A percentile compares a stretch with the other conserved stretches of the same genome.
Evolutionary conservation across 2,113 vertebrate genomes (phyloP).

Genomic region (Lepus timidus): DNA sequence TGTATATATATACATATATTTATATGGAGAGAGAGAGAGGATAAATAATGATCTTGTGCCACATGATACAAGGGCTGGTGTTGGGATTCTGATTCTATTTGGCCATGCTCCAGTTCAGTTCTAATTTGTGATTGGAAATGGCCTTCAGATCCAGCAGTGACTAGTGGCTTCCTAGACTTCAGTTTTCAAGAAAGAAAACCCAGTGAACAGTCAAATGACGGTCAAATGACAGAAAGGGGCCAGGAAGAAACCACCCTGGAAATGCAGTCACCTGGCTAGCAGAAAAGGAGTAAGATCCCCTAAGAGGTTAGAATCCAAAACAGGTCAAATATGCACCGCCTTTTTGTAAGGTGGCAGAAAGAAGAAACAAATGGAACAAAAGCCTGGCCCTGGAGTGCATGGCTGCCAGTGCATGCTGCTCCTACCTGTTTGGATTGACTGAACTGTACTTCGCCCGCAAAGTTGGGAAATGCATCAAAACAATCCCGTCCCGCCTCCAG

Average conservation of each 20-base stretch:
- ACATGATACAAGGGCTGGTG: background rate
- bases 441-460: conserved; percentile 49
- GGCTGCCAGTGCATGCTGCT: background rate
- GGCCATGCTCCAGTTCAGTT: conserved; percentile 33
- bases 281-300: background rate
- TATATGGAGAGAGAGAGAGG: no score
- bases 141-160: background rate
- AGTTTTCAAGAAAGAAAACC: conserved; percentile 20
- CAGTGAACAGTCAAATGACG: background rate
- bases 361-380: background rate
- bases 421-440: conserved; percentile 64
- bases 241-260: background rate
- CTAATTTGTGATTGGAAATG: background rate
- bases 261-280: background rate
- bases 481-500: conserved; percentile 12
- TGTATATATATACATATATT: background rate
- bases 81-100: background rate
- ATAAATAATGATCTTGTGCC: background rate
- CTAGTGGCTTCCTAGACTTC: background rate
- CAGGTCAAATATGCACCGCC: background rate
- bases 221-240: background rate
- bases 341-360: background rate
- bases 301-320: background rate
- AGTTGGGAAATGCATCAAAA: conserved; percentile 37
- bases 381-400: background rate